Percentiles rank a stretch among this genome's conserved stretches.
Conservation (phyloP, 2,113 vertebrate species). For the Dicerorhinus sumatrensis region DNA sequence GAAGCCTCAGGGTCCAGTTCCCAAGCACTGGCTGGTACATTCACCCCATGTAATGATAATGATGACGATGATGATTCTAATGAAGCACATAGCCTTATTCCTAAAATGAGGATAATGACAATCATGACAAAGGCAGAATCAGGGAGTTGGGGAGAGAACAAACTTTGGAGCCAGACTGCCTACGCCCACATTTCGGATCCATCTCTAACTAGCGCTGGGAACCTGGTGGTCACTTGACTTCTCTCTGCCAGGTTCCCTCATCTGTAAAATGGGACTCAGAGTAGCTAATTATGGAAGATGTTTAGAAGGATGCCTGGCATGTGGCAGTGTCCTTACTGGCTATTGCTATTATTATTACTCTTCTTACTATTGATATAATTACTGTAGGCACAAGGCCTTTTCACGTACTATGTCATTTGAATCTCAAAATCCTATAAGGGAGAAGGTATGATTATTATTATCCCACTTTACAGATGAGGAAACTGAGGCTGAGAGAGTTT, state of each 20-base stretch:
- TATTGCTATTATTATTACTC: neutral
- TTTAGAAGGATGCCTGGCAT: neutral
- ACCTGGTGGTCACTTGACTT: neutral
- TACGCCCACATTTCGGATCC: neutral
- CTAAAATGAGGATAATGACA: conserved; percentile 17
- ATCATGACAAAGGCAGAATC: neutral
- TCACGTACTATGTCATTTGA: neutral
- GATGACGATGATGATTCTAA: neutral
- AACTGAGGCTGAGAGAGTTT: neutral
- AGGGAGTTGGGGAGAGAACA: neutral
- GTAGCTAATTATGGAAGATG: neutral
- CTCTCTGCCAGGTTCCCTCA: neutral
- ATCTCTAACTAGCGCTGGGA: neutral
- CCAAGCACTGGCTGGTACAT: neutral
- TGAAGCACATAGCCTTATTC: neutral
- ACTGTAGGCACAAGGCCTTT: neutral
- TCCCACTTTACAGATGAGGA: conserved; percentile 5
- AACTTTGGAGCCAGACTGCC: neutral
- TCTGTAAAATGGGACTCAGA: neutral
- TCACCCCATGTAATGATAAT: neutral
- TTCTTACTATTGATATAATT: neutral
- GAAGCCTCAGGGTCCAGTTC: neutral
- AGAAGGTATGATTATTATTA: neutral
- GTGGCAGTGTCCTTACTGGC: neutral
- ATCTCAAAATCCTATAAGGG: neutral